Evolutionary conservation across 2,113 vertebrate genomes (phyloP).

Genomic region (Rhinoderma darwinii): DNA sequence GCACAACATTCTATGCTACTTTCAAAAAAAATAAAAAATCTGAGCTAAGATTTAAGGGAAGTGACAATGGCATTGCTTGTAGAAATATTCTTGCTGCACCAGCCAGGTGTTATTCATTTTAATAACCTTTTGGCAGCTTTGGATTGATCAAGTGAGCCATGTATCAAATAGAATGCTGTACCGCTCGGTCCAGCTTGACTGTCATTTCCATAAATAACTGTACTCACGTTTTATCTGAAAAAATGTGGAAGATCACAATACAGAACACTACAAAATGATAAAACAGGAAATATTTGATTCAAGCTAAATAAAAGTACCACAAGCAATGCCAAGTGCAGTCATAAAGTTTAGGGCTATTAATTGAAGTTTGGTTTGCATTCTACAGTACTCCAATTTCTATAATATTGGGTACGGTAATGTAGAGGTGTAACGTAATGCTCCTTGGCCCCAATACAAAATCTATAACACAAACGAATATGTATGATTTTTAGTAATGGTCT

Average conservation of each 20-base stretch:
- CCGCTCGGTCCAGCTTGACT: neutral
- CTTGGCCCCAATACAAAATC: too few species aligned
- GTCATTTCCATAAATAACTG: slow-evolving; percentile 22
- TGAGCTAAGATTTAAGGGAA: neutral
- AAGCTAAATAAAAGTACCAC: neutral
- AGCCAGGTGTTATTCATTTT: slow-evolving; percentile 37
- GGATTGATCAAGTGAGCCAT: slow-evolving; percentile 39
- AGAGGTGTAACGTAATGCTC: neutral
- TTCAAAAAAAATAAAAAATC: neutral
- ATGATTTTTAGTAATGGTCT: too few species aligned
- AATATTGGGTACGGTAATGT: neutral
- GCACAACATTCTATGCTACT: neutral
- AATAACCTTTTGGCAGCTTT: slow-evolving; percentile 37
- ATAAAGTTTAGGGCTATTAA: neutral
- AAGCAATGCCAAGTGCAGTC: neutral
- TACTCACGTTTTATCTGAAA: neutral
- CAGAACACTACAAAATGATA: neutral
- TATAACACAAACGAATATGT: too few species aligned
- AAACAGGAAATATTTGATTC: neutral
- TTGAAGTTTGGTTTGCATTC: neutral
- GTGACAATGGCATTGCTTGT: slow-evolving; percentile 1
- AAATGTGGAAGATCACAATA: slow-evolving; percentile 2
- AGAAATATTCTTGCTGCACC: slow-evolving; percentile 25
- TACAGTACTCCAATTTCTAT: neutral
- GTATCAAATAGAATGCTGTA: slow-evolving; percentile 38